Evolutionary conservation across 2,797 vertebrate species (phyloP), one percentile per base, ranked within the genome.

Genomic region (Enteromius mattozi): DNA sequence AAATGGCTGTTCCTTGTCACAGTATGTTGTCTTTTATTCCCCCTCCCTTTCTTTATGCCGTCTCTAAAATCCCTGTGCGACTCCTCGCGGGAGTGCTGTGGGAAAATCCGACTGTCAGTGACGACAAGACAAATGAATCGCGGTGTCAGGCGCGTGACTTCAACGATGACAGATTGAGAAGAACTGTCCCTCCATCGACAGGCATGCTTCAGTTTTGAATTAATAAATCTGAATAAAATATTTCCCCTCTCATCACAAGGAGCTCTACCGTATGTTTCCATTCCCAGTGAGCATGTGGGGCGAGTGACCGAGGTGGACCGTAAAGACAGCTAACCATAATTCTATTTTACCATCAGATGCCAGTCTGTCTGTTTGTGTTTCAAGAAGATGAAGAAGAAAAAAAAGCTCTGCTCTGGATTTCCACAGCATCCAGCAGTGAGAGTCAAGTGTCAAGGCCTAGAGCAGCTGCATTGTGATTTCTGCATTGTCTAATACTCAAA

Each of bases 221-320:
- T 97, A 98, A 98, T 98, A 99, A 97, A 98, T 98, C 96, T 97
- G 97, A 98, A 98, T 98, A 97, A 98, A 98, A 98, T 98, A 98
- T 98, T 97, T 98, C 97, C 96, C 94, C 96, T 97, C 97, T 97
- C 96, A 59, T 47, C 19, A 97, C 97, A 97, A 97, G 96, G 92
- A 98, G 96, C 94, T 92, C 94, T 95, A 96, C 75, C 66, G 8
- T 82, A 78, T 42, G 61, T 47, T 75, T 74, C 49, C 21, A 79
- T 72, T 83, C 66, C 19, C 24, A 27, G 37, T 19, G 24, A 59
- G 59, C 4, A 14, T 66, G 47, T 85, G 78, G 10, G 92, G 93
- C 93, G 93, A 93, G 94, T 95, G 93, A 87, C 90, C 93, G 7
- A 78, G 56, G 86, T 86, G 85, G 61, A 86, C 71, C 87, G 82